Evolutionary conservation across 2,797 vertebrate genomes (phyloP), one percentile per base, ranked within the genome.

Genomic region (Eremophila alpestris): DNA sequence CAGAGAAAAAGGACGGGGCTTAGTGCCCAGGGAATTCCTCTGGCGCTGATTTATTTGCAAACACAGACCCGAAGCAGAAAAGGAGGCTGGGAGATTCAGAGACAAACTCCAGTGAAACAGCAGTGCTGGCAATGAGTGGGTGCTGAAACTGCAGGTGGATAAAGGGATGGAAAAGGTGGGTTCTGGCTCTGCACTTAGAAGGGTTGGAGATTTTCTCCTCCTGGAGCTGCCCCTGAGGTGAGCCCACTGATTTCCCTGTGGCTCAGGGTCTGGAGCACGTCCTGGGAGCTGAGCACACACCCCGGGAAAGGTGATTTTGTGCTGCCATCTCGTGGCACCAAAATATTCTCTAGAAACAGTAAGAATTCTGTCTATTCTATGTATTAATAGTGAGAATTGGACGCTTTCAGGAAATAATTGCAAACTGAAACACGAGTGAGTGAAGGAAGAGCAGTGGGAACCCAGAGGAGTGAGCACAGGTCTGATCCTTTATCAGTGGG

Each of bases 351-450:
- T 4, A 5, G 30, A 40, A 43, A 8, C 0, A 2, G 1, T 10
- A 29, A 38, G 38, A 38, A 38, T 38, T 38, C 38, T 38, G 11
- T 38, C 38, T 38, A 38, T 38, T 38, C 38, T 12, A 38, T 38
- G 36, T 38, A 38, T 38, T 38, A 11, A 38, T 16, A 16, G 15
- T 41, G 8, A 46, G 20, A 70, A 5, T 5, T 0, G 0, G 2
- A 0, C 2, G 1, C 2, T 4, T 0, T 0, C 4, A 5, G 40
- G n/a, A 19, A 49, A 10, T 5, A 3, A 0, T 2, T 14, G 38
- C 7, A 1, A 4, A 2, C 3, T 2, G 8, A 2, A 11, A 1
- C 26, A 2, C 1, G 1, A 5, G 2, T 0, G 0, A 3, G 16
- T 4, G 76, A 32, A 11, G 46, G 6, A 10, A 13, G 38, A 16